A percentile compares a stretch with the other conserved stretches of the same genome.
Conservation (phyloP, 2,797 vertebrate genomes). For the Chloroceryle amazona region DNA sequence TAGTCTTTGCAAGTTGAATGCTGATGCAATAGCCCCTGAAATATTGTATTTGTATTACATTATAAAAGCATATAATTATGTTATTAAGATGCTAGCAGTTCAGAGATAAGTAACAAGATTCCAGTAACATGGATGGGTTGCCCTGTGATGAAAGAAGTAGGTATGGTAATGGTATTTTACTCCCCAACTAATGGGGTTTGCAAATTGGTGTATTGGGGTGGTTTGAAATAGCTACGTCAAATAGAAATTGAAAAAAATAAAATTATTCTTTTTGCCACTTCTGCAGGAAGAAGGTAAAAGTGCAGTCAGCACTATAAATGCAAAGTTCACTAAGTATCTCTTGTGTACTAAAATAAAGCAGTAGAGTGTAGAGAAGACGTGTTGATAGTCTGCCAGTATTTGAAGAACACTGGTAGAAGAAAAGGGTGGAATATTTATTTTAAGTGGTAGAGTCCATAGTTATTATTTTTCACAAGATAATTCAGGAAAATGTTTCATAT, state of each 20-base stretch:
- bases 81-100: background rate
- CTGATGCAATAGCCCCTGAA: background rate
- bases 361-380: background rate
- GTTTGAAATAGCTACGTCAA: background rate
- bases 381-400: background rate
- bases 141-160: background rate
- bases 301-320: background rate
- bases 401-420: background rate
- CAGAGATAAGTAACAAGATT: background rate
- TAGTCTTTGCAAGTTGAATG: background rate
- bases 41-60: background rate
- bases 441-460: background rate
- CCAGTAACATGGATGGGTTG: fast-evolving
- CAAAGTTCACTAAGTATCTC: background rate
- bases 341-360: background rate
- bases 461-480: background rate
- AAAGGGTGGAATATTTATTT: background rate
- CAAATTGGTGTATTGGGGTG: background rate
- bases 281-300: background rate
- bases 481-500: background rate
- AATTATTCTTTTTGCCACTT: background rate
- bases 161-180: background rate
- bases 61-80: background rate
- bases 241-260: background rate
- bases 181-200: background rate